These are phyloP conservation scores for Heliconius melpomene DNA, from an alignment of 1,140 invertebrate species.

Conservation along the genomic window DNA sequence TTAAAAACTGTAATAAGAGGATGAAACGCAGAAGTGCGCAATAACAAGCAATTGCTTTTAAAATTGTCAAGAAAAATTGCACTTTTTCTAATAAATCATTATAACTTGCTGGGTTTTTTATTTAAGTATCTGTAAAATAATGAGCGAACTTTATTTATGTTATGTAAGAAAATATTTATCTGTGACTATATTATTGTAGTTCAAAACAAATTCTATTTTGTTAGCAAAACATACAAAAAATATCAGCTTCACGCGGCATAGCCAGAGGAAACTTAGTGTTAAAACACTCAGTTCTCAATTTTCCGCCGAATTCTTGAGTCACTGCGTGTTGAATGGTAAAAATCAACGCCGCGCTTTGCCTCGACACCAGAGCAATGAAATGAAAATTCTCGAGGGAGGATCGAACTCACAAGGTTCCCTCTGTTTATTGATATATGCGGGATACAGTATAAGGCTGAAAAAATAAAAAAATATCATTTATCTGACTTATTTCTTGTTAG, in stretches of 20 bases:
- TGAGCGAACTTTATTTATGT: background rate
- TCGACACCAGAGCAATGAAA: no score
- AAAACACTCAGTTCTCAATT: no score
- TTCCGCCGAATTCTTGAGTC: no score
- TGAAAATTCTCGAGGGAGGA: no score
- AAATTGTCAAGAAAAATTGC: conserved; percentile 2
- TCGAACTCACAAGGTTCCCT: no score
- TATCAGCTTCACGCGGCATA: no score
- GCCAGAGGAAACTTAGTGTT: no score
- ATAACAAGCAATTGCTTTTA: conserved; percentile 13
- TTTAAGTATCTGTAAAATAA: background rate
- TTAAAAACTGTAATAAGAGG: background rate
- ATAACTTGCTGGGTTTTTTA: background rate
- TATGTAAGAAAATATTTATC: background rate
- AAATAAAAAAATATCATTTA: background rate
- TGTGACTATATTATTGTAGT: background rate
- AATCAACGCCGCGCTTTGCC: no score
- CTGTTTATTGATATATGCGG: no score
- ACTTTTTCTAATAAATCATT: conserved; percentile 1
- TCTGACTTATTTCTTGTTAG: background rate
- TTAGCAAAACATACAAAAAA: no score
- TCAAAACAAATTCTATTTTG: background rate
- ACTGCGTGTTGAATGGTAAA: no score
- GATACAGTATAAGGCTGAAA: no score
- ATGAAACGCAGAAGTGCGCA: conserved; percentile 1